These are phyloP conservation scores for Heterohyrax brucei DNA, from an alignment of 2,797 vertebrate genomes.

Conservation along the genomic window DNA sequence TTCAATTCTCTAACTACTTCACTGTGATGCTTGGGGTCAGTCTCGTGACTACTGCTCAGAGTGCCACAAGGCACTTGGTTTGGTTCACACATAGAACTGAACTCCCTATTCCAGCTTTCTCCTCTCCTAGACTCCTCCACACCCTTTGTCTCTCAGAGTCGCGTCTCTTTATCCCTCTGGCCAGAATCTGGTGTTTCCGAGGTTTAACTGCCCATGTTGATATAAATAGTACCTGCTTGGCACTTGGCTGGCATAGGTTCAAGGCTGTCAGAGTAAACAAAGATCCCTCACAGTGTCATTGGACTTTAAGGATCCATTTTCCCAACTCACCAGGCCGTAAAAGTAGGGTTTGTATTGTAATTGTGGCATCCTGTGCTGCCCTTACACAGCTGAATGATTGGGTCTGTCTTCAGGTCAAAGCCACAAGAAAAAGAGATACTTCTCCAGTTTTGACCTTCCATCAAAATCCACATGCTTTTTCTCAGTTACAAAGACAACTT, in stretches of 20 bases:
- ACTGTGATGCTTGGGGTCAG: background rate
- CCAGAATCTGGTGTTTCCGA: background rate
- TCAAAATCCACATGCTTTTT: background rate
- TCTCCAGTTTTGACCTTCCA: background rate
- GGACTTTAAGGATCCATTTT: background rate
- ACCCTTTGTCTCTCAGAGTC: background rate
- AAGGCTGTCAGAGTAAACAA: background rate
- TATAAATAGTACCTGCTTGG: background rate
- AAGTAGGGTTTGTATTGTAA: background rate
- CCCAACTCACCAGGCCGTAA: background rate
- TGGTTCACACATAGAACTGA: background rate
- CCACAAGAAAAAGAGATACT: background rate
- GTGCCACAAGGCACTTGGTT: background rate
- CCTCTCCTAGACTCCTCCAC: background rate
- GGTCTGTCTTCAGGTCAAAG: background rate
- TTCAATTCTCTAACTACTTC: background rate
- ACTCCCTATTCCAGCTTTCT: background rate
- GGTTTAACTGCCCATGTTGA: background rate
- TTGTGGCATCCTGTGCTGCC: background rate
- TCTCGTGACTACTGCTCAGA: background rate
- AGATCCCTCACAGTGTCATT: background rate
- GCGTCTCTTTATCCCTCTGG: background rate
- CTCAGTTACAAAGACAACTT: too few relatives aligned
- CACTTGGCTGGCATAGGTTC: too few relatives aligned
- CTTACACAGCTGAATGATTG: background rate